These are phyloP conservation scores for Euura saliciscinereae DNA, from an alignment of 1,140 invertebrate genomes.

Conservation along the genomic window DNA sequence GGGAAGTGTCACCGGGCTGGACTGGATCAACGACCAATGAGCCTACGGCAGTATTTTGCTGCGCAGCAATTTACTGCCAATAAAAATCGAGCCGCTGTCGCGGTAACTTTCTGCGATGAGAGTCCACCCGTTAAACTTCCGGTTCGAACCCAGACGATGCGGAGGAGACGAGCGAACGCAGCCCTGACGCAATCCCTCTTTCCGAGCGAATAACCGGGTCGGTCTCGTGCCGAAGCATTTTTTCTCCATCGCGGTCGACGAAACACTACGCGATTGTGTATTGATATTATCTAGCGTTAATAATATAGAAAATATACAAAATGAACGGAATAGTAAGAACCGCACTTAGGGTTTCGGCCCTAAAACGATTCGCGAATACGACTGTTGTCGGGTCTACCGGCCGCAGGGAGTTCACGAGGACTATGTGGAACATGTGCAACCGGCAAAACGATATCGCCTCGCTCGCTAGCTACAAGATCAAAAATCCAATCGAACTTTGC, in stretches of 20 bases:
- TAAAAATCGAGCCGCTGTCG: too few relatives aligned
- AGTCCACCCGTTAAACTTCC: too few relatives aligned
- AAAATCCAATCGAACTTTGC: slow-evolving; percentile 60
- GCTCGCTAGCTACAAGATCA: slow-evolving; percentile 36
- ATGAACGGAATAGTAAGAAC: slow-evolving; percentile 74
- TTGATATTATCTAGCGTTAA: too few relatives aligned
- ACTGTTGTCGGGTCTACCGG: slow-evolving; percentile 53
- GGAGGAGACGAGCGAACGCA: neutral
- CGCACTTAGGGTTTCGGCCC: slow-evolving; percentile 58
- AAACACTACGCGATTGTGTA: too few relatives aligned
- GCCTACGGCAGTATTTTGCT: too few relatives aligned
- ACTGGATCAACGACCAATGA: too few relatives aligned
- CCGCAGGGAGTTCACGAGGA: slow-evolving; percentile 67
- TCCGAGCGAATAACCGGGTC: neutral
- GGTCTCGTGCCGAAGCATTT: too few relatives aligned
- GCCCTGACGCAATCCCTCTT: neutral
- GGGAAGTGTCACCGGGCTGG: too few relatives aligned
- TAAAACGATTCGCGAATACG: slow-evolving; percentile 57
- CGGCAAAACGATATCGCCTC: slow-evolving; percentile 44
- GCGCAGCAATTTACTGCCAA: too few relatives aligned
- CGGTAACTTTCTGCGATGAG: too few relatives aligned
- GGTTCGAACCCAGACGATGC: neutral
- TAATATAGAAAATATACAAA: slow-evolving; percentile 37
- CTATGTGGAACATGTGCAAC: slow-evolving; percentile 72
- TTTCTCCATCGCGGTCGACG: too few relatives aligned